These are phyloP conservation scores for Linurgus olivaceus DNA, from an alignment of 2,797 vertebrate genomes.

Conservation along the genomic window DNA sequence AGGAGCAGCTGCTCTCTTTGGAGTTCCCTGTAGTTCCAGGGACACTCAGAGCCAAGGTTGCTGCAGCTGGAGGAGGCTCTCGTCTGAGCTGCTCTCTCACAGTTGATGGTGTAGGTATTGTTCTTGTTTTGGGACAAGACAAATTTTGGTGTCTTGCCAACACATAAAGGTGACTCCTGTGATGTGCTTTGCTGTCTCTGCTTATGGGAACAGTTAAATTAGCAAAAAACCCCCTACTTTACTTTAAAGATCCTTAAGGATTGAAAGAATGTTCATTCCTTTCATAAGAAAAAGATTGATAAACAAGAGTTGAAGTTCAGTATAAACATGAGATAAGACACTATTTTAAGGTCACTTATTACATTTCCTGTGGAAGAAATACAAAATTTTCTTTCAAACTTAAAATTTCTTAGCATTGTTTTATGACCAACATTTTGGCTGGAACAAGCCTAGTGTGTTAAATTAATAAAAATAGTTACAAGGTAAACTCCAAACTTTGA, in stretches of 20 bases:
- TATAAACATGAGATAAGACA: background rate
- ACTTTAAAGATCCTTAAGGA: background rate
- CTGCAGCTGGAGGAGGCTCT: background rate
- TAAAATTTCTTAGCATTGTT: background rate
- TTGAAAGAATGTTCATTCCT: background rate
- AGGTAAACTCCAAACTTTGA: background rate
- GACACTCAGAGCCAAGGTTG: background rate
- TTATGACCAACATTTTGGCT: background rate
- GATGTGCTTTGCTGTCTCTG: background rate
- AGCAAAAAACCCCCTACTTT: background rate
- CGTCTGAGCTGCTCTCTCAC: background rate
- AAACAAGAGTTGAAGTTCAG: background rate
- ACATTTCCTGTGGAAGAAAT: background rate
- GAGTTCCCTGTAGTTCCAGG: background rate
- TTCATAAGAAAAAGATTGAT: background rate
- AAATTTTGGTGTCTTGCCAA: background rate
- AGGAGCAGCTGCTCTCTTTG: background rate
- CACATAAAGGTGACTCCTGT: background rate
- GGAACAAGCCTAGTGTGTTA: background rate
- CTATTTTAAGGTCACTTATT: background rate
- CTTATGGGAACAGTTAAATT: background rate
- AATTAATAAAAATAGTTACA: background rate
- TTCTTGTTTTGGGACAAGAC: background rate
- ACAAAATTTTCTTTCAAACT: background rate
- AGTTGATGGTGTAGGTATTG: background rate